Base-by-base conservation (phyloP, 2,113 vertebrate genomes). In the Chaenocephalus aceratus region DNA sequence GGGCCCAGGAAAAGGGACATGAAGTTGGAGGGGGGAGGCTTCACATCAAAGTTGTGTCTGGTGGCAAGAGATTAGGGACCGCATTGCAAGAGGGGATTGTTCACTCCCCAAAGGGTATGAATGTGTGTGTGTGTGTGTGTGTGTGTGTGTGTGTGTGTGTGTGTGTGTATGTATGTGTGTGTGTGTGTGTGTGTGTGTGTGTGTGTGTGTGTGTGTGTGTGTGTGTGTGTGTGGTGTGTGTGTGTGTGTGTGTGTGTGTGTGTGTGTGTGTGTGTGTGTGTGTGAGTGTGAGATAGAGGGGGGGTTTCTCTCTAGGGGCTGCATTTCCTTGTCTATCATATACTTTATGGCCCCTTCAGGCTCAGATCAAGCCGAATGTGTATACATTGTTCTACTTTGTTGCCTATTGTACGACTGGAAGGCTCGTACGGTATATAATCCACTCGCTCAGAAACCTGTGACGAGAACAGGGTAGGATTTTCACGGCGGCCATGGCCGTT, bases 281-380 rank as follows among this genome's bases (percentile, higher is more conserved):
- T 30, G 26, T 2, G 30, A 0, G 30, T 0, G 30, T 4, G 34
- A 48, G 48, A 57, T 10, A 7, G 45, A 77, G 69, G 75, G 74
- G 74, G 85, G 79, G 82, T 83, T 69, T 67, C 78, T 69, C 61
- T 5, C 75, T 63, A 80, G 86, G 85, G 85, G 83, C 86, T 75
- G 77, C 90, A 93, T 93, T 93, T 93, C 92, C 88, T 91, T 78
- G 69, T 84, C 89, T 81, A 85, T 87, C 86, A 88, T 88, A 77
- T 88, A 87, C 82, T 89, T 89, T 83, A 78, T 75, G 86, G 85
- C 88, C 90, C 81, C 86, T 86, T 86, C 56, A 65, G 75, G 84
- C 72, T 81, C 78, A 30, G 64, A 80, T 75, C 10, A 23, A 70
- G 82, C 36, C 67, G 60, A 65, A 72, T 80, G 49, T 77, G 69